Conservation (phyloP, 2,888 invertebrate genomes). For the Drosophila fungiperda region DNA sequence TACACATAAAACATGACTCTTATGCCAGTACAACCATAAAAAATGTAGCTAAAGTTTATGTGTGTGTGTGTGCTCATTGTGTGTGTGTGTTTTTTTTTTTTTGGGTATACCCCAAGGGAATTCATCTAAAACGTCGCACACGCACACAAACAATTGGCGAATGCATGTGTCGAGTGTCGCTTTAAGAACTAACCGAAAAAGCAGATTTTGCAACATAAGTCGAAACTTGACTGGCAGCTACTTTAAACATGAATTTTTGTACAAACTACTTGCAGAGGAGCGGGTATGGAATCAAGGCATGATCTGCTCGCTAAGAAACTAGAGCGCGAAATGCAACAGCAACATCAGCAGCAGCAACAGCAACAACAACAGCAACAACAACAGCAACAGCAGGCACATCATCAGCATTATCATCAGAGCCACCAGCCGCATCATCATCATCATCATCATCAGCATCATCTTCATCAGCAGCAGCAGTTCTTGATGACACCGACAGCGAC, state of each 20-base stretch:
- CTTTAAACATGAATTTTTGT: conserved; percentile 22
- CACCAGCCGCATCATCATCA: conserved; percentile 69
- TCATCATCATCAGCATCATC: conserved; percentile 71
- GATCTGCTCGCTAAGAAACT: conserved; percentile 85
- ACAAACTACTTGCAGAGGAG: conserved; percentile 82
- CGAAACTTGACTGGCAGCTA: conserved; percentile 9
- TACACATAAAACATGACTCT: conserved; percentile 60
- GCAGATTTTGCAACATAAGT: conserved; percentile 13
- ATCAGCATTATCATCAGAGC: conserved; percentile 62
- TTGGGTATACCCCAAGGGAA: conserved; percentile 10
- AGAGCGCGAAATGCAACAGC: conserved; percentile 83
- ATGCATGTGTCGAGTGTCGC: conserved; percentile 30
- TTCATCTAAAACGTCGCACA: background rate
- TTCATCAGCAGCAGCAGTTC: conserved; percentile 84
- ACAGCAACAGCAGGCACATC: conserved; percentile 72
- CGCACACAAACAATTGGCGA: background rate
- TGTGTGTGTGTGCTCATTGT: conserved; percentile 10
- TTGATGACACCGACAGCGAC: conserved; percentile 85
- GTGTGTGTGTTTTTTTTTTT: conserved; percentile 12
- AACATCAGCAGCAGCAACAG: conserved; percentile 62
- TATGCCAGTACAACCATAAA: conserved; percentile 49
- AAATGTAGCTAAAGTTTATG: conserved; percentile 27
- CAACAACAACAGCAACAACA: conserved; percentile 55
- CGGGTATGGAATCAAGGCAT: conserved; percentile 86
- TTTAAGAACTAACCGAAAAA: conserved; percentile 35